A percentile compares a stretch with the other conserved stretches of the same genome.
Conservation (phyloP, 2,888 invertebrate species). For the Buathra laborator region DNA sequence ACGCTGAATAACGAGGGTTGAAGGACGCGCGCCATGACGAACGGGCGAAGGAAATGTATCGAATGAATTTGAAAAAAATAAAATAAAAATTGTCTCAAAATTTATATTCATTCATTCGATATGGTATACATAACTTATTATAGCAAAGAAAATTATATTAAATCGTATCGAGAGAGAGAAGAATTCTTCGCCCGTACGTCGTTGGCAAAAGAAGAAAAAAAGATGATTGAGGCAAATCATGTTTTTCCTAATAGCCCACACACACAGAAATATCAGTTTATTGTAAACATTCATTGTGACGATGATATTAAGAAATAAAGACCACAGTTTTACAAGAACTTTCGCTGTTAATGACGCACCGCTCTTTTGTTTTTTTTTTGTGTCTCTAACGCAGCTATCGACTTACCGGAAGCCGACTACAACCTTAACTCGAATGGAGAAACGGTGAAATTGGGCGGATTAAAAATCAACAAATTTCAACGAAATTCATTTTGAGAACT, state of each 20-base stretch:
- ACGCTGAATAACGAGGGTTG: conserved; percentile 7
- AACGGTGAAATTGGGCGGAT: too few relatives aligned
- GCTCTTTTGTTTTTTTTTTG: not conserved
- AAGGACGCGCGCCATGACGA: conserved; percentile 7
- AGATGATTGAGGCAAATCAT: conserved; percentile 15
- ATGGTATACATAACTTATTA: conserved; percentile 18
- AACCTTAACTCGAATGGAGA: too few relatives aligned
- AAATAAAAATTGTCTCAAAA: not conserved
- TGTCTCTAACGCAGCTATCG: too few relatives aligned
- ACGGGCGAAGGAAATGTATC: conserved; percentile 27
- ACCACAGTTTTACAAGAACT: conserved; percentile 76
- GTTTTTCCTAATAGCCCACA: conserved; percentile 29
- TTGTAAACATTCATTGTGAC: conserved; percentile 64
- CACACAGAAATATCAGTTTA: conserved; percentile 58
- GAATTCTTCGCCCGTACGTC: conserved; percentile 20
- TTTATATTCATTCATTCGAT: conserved; percentile 28
- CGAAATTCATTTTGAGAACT: too few relatives aligned
- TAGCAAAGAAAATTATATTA: conserved; percentile 28
- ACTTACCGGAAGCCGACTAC: too few relatives aligned
- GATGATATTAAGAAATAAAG: conserved; percentile 76
- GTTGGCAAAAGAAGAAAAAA: not conserved
- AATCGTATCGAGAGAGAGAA: not conserved
- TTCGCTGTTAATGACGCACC: not conserved
- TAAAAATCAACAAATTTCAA: too few relatives aligned
- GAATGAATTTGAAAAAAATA: not conserved